Percentiles rank a stretch among this genome's conserved stretches.
Conservation (phyloP, 2,113 vertebrate genomes). For the Loxodonta africana region DNA sequence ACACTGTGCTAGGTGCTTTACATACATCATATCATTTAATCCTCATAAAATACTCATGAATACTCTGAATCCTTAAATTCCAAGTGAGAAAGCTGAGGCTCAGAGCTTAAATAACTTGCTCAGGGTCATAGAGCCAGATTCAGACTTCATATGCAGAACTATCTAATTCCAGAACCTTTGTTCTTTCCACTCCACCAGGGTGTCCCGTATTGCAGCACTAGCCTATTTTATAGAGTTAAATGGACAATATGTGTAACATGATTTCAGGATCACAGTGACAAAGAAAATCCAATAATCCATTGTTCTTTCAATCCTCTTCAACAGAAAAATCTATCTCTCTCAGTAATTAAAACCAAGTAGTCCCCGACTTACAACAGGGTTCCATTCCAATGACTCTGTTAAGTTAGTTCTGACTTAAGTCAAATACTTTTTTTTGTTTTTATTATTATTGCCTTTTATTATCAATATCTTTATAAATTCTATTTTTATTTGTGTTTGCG, state of each 20-base stretch:
- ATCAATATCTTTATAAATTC: background rate
- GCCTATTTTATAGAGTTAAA: slow-evolving; percentile 29
- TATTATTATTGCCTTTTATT: background rate
- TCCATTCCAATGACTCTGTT: background rate
- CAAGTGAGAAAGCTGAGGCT: background rate
- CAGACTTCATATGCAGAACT: background rate
- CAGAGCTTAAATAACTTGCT: background rate
- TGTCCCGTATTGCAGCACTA: background rate
- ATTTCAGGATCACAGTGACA: slow-evolving; percentile 38
- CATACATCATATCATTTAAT: background rate
- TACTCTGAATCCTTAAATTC: background rate
- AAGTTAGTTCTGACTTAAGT: too few species aligned
- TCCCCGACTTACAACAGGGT: background rate
- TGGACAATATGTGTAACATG: background rate
- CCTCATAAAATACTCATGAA: background rate
- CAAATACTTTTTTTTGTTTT: background rate
- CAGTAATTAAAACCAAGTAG: slow-evolving; percentile 21
- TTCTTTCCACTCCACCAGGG: background rate
- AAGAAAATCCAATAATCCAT: slow-evolving; percentile 17
- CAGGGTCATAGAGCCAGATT: background rate
- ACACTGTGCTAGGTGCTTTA: background rate
- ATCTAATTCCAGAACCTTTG: background rate
- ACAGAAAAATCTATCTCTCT: slow-evolving; percentile 5
- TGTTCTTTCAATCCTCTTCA: background rate
- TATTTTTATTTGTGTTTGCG: too few species aligned